Base-by-base conservation (phyloP, 2,888 invertebrate species). In the Hymenopus coronatus region DNA sequence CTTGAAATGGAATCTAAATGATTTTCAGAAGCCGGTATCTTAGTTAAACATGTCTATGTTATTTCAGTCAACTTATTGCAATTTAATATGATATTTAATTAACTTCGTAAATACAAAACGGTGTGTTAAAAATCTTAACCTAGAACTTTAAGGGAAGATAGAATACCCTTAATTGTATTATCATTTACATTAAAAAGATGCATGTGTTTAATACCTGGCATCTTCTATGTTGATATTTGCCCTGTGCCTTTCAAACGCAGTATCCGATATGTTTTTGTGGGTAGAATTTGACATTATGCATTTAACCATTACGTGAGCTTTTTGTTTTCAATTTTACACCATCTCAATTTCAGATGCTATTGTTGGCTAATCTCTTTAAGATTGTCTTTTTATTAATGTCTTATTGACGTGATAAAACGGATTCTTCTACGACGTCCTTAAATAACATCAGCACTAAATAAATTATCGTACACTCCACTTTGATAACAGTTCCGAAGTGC, bases 231-330 rank as follows among this genome's bases (percentile, higher is more conserved):
- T 86, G 20, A 89, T 54, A 46, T 86, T 90, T 27, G 88, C 20
- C 83, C 90, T 88, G 82, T 90, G 89, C 33, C 83, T 88, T 88
- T 85, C 89, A 46, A 90, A 88, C 28, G 90, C 90, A 54, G 88
- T 82, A 28, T 89, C 89, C 86, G 82, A 82, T 40, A 82, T 33
- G 54, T 20, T 70, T 70, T 70, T 70, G 54, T 70, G 54, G 20
- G 54, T 70, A 20, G 54, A 70, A 70, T 70, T 70, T 70, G 54
- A 70, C 54, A 70, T 70, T 70, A 70, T 70, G 54, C 54, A 70
- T 20, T 70, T 70, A 15, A 70, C 54, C 54, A 70, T 70, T 70
- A 70, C 54, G 54, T 25, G 25, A 70, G 54, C 20, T 2, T 70
- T 70, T 70, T 14, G 54, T 70, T 70, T 70, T 25, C 15, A 70